phyloP scores from a whole-genome alignment of 2,113 vertebrate genomes.

The Clarias batrachus region DNA sequence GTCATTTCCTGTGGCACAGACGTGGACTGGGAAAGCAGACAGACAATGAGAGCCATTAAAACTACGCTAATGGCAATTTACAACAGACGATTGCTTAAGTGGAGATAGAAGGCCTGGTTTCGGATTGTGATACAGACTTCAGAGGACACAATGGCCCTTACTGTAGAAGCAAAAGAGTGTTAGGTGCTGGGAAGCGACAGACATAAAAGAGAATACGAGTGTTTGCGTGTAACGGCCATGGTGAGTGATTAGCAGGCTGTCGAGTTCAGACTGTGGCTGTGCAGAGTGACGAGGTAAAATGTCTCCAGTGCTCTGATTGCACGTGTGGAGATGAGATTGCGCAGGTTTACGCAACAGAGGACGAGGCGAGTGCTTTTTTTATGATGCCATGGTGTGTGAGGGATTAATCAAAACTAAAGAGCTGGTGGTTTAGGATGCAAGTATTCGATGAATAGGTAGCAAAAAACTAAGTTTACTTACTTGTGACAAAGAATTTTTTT shows the following conservation, averaged over 20 bases:
- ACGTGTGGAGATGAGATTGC: constrained; percentile 10
- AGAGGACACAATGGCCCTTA: constrained; percentile 42
- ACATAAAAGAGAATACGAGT: neutral
- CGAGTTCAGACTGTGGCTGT: neutral
- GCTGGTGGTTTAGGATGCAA: constrained; percentile 4
- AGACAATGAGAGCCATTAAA: constrained; percentile 78
- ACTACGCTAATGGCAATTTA: constrained; percentile 76
- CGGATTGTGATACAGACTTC: constrained; percentile 47
- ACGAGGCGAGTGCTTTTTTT: constrained; percentile 25
- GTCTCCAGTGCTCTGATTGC: constrained; percentile 21
- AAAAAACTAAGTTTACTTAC: constrained; percentile 69
- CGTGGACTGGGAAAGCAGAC: constrained; percentile 69
- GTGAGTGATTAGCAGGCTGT: constrained; percentile 10
- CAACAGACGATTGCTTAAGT: constrained; percentile 76
- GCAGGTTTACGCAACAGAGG: neutral
- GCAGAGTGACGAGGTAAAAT: constrained; percentile 33
- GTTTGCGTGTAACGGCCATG: neutral
- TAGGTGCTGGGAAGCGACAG: constrained; percentile 3
- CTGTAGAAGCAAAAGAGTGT: constrained; percentile 18
- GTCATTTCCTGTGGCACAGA: constrained; percentile 76
- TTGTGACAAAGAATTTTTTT: constrained; percentile 98
- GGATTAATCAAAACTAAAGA: constrained; percentile 37
- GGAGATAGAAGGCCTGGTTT: constrained; percentile 66
- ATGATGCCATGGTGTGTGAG: constrained; percentile 34
- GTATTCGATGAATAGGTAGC: constrained; percentile 9